A percentile compares a stretch with the other conserved stretches of the same genome.
phyloP scores from a whole-genome alignment of 2,797 vertebrate species.

The Clarias fuscus region DNA sequence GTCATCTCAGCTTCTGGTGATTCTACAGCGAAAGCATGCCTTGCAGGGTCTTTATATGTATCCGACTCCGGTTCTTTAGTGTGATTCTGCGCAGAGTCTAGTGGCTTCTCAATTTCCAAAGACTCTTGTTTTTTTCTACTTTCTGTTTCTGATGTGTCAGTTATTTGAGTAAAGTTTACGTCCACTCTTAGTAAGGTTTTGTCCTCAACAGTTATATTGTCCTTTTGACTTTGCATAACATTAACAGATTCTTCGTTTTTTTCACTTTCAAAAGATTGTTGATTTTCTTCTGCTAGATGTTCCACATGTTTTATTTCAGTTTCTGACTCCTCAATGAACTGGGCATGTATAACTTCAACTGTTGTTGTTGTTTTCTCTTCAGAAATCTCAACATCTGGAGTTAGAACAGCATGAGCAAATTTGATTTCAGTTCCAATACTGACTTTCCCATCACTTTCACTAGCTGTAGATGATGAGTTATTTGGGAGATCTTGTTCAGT shows the following conservation, averaged over 20 bases:
- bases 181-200: conserved; percentile 34
- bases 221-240: not conserved
- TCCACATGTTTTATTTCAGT: conserved; percentile 5
- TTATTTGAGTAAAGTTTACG: conserved; percentile 6
- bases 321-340: conserved; percentile 22
- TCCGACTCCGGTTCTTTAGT: not conserved
- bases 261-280: conserved; percentile 13
- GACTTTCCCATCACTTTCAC: conserved; percentile 33
- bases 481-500: conserved; percentile 21
- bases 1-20: conserved; percentile 42
- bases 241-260: conserved; percentile 46
- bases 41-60: conserved; percentile 1
- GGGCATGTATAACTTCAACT: conserved; percentile 30
- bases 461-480: conserved; percentile 21
- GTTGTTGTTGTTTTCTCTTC: conserved; percentile 23
- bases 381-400: not conserved
- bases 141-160: conserved; percentile 18
- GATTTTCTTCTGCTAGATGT: not conserved
- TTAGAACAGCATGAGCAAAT: conserved; percentile 27
- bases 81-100: conserved; percentile 5
- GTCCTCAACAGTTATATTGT: conserved; percentile 11
- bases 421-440: conserved; percentile 50
- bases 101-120: conserved; percentile 15
- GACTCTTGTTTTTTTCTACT: conserved; percentile 12
- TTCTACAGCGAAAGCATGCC: conserved; percentile 17